phyloP scores from a whole-genome alignment of 1,140 invertebrate species.

The Vanessa atalanta region DNA sequence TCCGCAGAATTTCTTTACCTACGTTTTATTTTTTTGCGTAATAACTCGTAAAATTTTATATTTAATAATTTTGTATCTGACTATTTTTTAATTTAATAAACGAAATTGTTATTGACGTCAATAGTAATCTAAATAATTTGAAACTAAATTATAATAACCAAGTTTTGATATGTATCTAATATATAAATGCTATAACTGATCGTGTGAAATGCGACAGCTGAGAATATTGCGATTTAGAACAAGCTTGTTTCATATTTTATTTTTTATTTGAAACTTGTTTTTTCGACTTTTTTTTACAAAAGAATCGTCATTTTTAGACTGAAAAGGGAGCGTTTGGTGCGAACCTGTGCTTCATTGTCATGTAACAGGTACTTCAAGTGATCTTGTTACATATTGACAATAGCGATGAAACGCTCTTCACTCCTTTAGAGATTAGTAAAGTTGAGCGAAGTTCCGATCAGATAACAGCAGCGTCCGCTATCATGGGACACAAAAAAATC shows the following conservation, averaged over 20 bases:
- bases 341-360: conserved; percentile 62
- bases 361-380: conserved; percentile 63
- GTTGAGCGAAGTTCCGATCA: conserved; percentile 73
- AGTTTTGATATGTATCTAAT: not conserved
- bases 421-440: conserved; percentile 61
- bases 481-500: conserved; percentile 57
- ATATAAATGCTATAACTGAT: not conserved
- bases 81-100: not conserved
- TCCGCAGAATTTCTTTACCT: conserved; percentile 67
- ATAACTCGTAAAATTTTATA: conserved; percentile 27
- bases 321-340: conserved; percentile 51
- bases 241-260: conserved; percentile 17
- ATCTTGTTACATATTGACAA: conserved; percentile 70
- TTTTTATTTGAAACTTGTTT: conserved; percentile 13
- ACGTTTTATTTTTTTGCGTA: conserved; percentile 56
- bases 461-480: conserved; percentile 68
- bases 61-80: conserved; percentile 11
- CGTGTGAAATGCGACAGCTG: conserved; percentile 34
- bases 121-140: not conserved
- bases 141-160: not conserved
- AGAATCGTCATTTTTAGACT: conserved; percentile 33
- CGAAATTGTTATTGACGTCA: not conserved
- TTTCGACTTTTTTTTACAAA: conserved; percentile 15
- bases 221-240: not conserved
- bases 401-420: conserved; percentile 49